Conservation (phyloP, 2,888 invertebrate genomes). For the Dastarcus helophoroides region DNA sequence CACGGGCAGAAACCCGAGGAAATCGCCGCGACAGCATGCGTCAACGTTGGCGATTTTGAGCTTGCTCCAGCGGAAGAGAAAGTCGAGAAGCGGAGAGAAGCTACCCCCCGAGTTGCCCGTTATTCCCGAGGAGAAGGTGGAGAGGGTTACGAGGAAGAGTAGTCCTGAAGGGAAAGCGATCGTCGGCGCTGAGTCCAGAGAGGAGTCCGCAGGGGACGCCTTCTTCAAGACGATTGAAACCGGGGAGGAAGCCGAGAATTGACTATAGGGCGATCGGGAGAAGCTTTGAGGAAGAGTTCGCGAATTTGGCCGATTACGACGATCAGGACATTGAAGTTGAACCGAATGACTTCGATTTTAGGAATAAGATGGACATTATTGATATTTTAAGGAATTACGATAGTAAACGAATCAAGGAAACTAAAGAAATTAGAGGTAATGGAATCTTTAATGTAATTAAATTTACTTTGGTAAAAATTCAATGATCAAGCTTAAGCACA, state of each 20-base stretch:
- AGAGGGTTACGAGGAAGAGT: too few relatives aligned
- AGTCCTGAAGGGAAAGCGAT: too few relatives aligned
- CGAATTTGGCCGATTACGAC: constrained; percentile 14
- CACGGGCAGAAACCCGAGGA: constrained; percentile 53
- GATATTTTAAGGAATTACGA: constrained; percentile 37
- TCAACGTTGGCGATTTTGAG: constrained; percentile 76
- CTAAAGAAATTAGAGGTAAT: constrained; percentile 2
- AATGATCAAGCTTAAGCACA: too few relatives aligned
- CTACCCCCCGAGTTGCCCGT: constrained; percentile 16
- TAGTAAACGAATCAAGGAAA: constrained; percentile 36
- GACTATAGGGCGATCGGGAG: constrained; percentile 34
- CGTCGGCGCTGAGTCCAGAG: constrained; percentile 3
- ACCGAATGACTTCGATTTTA: constrained; percentile 32
- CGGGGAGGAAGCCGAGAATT: constrained; percentile 31
- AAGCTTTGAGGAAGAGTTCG: constrained; percentile 38
- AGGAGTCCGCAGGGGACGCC: constrained; percentile 30
- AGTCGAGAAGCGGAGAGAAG: constrained; percentile 30
- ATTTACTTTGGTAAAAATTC: too few relatives aligned
- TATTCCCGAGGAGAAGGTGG: constrained; percentile 27
- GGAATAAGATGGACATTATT: constrained; percentile 22
- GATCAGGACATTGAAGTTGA: constrained; percentile 22
- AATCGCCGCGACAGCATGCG: constrained; percentile 80
- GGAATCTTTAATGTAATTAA: too few relatives aligned
- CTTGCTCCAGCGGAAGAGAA: constrained; percentile 47
- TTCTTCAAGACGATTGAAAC: constrained; percentile 33